A percentile compares a stretch with the other conserved stretches of the same genome.
phyloP scores from a whole-genome alignment of 2,797 vertebrate species.

The Scyliorhinus canicula region DNA sequence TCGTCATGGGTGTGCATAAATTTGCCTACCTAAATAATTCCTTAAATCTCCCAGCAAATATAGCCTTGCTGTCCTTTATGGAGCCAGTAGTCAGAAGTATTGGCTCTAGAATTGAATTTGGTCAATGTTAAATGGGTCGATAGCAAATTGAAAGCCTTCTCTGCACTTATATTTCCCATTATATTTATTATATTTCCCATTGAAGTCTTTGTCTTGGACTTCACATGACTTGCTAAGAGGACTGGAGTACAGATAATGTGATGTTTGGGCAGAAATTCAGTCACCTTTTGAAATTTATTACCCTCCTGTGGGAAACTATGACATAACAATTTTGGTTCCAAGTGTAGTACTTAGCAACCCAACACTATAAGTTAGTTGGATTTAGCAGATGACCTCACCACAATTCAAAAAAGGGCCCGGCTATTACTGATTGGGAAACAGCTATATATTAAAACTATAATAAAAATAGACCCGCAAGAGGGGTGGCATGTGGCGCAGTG shows the following conservation, averaged over 20 bases:
- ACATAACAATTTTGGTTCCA: constrained; percentile 18
- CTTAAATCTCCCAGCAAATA: not conserved
- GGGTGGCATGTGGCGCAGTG: too few species aligned
- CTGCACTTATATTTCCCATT: not conserved
- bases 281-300: constrained; percentile 18
- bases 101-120: not conserved
- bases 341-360: not conserved
- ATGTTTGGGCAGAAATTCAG: constrained; percentile 12
- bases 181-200: not conserved
- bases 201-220: not conserved
- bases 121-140: not conserved
- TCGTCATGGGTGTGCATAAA: not conserved
- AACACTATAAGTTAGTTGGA: not conserved
- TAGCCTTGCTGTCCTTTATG: too few species aligned
- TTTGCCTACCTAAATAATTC: not conserved
- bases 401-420: not conserved
- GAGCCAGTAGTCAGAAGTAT: not conserved
- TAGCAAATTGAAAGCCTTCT: not conserved
- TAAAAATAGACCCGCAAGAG: constrained; percentile 1
- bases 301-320: constrained; percentile 15
- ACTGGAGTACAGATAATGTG: not conserved
- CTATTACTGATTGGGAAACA: not conserved
- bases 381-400: constrained; percentile 12
- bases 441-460: not conserved
- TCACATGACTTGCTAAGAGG: not conserved